Evolutionary conservation across 35 echinoderm and acorn worm genomes (phyloP).

Genomic region (Apostichopus californicus): DNA sequence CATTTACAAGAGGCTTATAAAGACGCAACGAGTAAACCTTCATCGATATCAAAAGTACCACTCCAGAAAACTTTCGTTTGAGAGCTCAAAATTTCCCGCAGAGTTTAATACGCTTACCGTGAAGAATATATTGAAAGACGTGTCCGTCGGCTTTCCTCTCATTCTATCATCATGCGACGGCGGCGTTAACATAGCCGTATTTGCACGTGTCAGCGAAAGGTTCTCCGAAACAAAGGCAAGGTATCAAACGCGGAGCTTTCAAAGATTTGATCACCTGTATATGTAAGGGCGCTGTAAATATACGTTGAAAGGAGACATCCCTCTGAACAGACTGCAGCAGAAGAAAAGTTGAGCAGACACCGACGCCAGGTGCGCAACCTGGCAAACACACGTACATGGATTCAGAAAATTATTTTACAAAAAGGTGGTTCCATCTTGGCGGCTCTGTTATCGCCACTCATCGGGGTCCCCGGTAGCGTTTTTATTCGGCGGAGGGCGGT

Average conservation of each 20-base stretch:
- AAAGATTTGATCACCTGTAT: neutral
- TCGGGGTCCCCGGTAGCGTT: neutral
- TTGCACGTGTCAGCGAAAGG: neutral
- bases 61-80: too few relatives aligned
- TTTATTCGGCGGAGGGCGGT: neutral
- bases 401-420: neutral
- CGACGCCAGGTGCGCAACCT: neutral
- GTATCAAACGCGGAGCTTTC: neutral
- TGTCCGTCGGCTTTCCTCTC: neutral
- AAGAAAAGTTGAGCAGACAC: neutral
- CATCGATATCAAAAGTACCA: too few relatives aligned
- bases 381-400: neutral
- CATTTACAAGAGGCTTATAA: too few relatives aligned
- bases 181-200: neutral
- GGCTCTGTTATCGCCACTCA: neutral
- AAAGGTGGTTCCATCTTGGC: neutral
- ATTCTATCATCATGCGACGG: neutral
- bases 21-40: too few relatives aligned
- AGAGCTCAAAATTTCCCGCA: too few relatives aligned
- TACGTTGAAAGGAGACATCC: neutral
- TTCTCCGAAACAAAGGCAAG: neutral
- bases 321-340: neutral
- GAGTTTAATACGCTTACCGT: too few relatives aligned
- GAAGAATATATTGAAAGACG: too few relatives aligned
- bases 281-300: neutral